Percentiles rank a stretch among this genome's conserved stretches.
phyloP scores from a whole-genome alignment of 2,797 vertebrate genomes.

The Aphelocoma californica region DNA sequence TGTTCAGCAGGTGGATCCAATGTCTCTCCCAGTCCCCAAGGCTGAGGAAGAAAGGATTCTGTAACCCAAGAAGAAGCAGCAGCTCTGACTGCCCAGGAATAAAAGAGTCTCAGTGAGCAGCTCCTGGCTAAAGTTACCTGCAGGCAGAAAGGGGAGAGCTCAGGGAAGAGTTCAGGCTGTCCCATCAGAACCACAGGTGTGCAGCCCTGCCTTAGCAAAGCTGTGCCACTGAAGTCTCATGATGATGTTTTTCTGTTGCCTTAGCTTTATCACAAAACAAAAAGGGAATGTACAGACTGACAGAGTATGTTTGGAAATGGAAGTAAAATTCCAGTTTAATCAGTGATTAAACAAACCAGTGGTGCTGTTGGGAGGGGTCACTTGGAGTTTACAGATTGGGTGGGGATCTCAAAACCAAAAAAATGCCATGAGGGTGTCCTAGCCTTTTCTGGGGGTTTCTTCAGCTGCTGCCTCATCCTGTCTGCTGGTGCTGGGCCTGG shows the following conservation, averaged over 20 bases:
- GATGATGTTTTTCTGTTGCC: not conserved
- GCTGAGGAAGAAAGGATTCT: slow-evolving; percentile 11
- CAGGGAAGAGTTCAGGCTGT: slow-evolving; percentile 36
- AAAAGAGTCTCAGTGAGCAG: slow-evolving; percentile 52
- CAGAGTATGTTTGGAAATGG: not conserved
- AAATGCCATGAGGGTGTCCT: not conserved
- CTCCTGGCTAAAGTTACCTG: slow-evolving; percentile 62
- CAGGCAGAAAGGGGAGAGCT: slow-evolving; percentile 52
- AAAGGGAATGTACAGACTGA: not conserved
- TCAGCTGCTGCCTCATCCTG: not conserved
- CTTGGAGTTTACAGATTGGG: not conserved
- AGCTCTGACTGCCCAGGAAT: slow-evolving; percentile 31
- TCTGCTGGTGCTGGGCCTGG: not conserved
- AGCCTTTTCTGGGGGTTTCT: not conserved
- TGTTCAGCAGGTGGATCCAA: not conserved
- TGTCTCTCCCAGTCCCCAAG: slow-evolving; percentile 7
- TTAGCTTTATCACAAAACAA: not conserved
- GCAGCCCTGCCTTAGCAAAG: not conserved
- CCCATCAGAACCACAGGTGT: not conserved
- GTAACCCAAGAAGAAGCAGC: slow-evolving; percentile 59
- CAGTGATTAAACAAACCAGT: slow-evolving; percentile 51
- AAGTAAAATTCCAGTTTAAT: slow-evolving; percentile 54
- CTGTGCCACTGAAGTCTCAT: not conserved
- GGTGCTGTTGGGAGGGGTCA: slow-evolving; percentile 3
- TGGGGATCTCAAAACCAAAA: not conserved